phyloP scores from a whole-genome alignment of 2,888 invertebrate genomes.

The Athalia cordata region DNA sequence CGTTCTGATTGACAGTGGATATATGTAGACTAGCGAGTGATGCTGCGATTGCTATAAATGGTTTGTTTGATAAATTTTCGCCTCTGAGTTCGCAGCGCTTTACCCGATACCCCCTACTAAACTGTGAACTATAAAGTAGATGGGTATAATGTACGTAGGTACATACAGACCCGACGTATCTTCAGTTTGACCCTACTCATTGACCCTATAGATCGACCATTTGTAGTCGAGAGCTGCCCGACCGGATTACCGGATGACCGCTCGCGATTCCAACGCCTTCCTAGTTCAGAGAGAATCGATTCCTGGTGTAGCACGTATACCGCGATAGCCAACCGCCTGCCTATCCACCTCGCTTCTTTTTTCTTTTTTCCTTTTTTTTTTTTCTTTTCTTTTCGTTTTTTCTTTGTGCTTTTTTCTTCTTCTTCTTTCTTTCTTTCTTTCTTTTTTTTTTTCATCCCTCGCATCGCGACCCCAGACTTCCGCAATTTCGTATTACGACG shows the following conservation, averaged over 20 bases:
- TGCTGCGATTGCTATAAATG: not conserved
- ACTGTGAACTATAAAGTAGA: no score
- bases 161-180: conserved; percentile 27
- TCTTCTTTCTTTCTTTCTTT: not conserved
- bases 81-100: not conserved
- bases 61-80: not conserved
- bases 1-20: not conserved
- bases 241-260: conserved; percentile 39
- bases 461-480: not conserved
- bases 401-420: not conserved
- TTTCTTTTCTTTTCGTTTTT: not conserved
- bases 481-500: no score
- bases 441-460: not conserved
- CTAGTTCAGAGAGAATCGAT: conserved; percentile 34
- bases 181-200: conserved; percentile 40
- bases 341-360: not conserved
- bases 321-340: not conserved
- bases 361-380: not conserved
- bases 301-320: not conserved
- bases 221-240: conserved; percentile 32
- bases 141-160: not conserved
- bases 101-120: not conserved
- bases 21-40: not conserved
- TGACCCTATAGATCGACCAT: conserved; percentile 43
- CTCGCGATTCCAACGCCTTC: conserved; percentile 33